phyloP scores from a whole-genome alignment of 2,113 vertebrate species.

The Hemiscyllium ocellatum region DNA sequence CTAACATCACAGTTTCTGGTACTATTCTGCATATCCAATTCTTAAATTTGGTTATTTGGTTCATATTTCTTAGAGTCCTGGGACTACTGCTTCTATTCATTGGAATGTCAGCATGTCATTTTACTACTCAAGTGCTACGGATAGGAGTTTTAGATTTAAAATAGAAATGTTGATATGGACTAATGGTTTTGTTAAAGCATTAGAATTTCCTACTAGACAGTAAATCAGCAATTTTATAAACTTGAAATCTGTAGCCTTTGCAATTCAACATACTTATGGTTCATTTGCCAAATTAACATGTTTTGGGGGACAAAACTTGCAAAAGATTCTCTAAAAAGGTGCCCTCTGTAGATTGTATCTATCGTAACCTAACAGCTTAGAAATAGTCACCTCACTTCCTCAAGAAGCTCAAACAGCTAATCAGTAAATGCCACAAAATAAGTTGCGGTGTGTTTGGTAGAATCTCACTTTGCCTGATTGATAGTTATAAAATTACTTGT shows the following conservation, averaged over 20 bases:
- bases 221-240: neutral
- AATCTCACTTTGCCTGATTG: neutral
- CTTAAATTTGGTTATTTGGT: neutral
- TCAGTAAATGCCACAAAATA: neutral
- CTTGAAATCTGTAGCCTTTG: neutral
- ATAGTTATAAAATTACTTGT: neutral
- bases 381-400: neutral
- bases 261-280: neutral
- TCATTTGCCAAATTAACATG: neutral
- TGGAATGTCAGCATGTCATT: neutral
- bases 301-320: neutral
- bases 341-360: neutral
- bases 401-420: neutral
- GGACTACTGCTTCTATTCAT: neutral
- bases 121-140: neutral
- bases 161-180: neutral
- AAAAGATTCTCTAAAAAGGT: neutral
- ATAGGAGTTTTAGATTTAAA: neutral
- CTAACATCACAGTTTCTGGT: neutral
- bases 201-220: neutral
- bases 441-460: neutral
- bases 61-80: neutral
- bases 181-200: neutral
- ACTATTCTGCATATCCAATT: neutral
- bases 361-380: neutral